Percentiles rank a stretch among this genome's conserved stretches.
These are phyloP conservation scores for Paratrypauchen microcephalus DNA, from an alignment of 2,797 vertebrate genomes.

Conservation along the genomic window DNA sequence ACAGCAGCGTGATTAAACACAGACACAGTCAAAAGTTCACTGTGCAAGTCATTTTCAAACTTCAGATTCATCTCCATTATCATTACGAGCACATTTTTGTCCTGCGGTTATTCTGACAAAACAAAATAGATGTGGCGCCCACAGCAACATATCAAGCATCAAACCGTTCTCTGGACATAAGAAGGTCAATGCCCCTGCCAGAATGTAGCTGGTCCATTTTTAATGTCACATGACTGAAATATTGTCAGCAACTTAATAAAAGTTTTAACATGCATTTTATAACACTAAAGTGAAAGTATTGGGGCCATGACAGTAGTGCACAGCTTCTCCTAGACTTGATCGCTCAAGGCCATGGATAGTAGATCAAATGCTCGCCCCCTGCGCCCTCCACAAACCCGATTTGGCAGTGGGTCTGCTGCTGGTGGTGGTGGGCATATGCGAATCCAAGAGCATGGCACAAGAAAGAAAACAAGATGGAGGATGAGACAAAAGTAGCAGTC, in stretches of 20 bases:
- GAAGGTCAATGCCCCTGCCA: neutral
- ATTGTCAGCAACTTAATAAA: neutral
- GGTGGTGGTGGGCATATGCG: constrained; percentile 56
- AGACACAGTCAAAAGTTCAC: neutral
- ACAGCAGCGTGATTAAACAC: constrained; percentile 7
- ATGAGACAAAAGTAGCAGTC: constrained; percentile 32
- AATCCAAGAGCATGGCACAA: constrained; percentile 48
- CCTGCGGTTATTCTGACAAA: constrained; percentile 6
- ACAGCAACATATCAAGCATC: neutral
- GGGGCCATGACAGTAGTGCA: constrained; percentile 51
- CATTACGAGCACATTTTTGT: constrained; percentile 9
- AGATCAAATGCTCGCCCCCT: constrained; percentile 65
- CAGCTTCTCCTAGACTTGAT: constrained; percentile 54
- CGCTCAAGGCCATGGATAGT: constrained; percentile 66
- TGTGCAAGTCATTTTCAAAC: constrained; percentile 1
- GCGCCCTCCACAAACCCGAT: constrained; percentile 49
- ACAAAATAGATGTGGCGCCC: neutral
- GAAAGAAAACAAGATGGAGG: constrained; percentile 48
- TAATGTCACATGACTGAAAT: neutral
- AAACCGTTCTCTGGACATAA: neutral
- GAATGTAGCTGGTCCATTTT: neutral
- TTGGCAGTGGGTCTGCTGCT: constrained; percentile 43
- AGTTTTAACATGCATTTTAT: neutral
- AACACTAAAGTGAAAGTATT: constrained; percentile 47
- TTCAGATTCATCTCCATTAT: constrained; percentile 5